phyloP scores from a whole-genome alignment of 2,888 invertebrate genomes.

The Lysandra bellargus region DNA sequence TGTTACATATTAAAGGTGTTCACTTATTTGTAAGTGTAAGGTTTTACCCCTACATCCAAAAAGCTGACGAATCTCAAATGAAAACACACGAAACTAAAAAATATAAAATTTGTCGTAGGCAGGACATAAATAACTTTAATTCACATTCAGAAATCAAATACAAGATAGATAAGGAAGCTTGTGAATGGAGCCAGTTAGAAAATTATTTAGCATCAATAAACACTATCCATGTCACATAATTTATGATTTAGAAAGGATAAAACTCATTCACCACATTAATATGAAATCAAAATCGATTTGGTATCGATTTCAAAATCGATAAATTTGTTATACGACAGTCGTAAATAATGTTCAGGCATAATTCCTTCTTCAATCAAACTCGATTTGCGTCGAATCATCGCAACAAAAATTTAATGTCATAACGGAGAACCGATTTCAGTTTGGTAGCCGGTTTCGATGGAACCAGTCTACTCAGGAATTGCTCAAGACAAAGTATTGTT shows the following conservation, averaged over 20 bases:
- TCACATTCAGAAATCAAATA: constrained; percentile 39
- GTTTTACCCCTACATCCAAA: not conserved
- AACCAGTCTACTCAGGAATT: not conserved
- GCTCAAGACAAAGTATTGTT: not conserved
- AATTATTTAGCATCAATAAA: constrained; percentile 19
- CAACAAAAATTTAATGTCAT: constrained; percentile 51
- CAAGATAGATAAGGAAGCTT: constrained; percentile 30
- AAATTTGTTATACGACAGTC: constrained; percentile 51
- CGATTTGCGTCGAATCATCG: constrained; percentile 46
- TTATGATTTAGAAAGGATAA: constrained; percentile 37
- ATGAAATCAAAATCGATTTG: constrained; percentile 40
- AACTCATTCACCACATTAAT: constrained; percentile 33
- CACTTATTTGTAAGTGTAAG: no score
- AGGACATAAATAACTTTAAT: not conserved
- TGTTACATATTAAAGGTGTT: no score
- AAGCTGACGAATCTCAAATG: not conserved
- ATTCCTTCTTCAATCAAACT: constrained; percentile 48
- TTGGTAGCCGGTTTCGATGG: not conserved
- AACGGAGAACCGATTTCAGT: constrained; percentile 39
- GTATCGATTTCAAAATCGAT: constrained; percentile 51
- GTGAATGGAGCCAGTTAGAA: not conserved
- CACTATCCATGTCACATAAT: constrained; percentile 30
- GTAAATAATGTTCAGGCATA: constrained; percentile 48
- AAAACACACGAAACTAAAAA: no score
- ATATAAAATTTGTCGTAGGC: no score